Evolutionary conservation across 2,113 vertebrate species (phyloP).

Genomic region (Megaptera novaeangliae): DNA sequence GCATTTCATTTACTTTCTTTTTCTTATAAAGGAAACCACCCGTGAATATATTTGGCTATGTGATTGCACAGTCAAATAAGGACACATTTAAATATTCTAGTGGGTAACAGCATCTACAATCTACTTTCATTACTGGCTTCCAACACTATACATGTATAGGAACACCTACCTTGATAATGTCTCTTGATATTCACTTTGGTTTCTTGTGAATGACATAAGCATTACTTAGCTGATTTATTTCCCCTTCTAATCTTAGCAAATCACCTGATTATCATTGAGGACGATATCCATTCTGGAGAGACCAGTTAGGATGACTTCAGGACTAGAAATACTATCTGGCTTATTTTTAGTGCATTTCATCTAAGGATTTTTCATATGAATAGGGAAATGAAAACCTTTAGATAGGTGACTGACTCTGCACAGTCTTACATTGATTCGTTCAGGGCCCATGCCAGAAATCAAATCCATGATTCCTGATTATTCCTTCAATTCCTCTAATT

Average conservation of each 20-base stretch:
- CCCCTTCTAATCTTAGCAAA: constrained; percentile 34
- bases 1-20: constrained; percentile 48
- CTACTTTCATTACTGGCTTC: neutral
- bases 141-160: neutral
- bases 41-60: constrained; percentile 50
- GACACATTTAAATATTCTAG: constrained; percentile 54
- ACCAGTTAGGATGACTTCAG: constrained; percentile 38
- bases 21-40: constrained; percentile 40
- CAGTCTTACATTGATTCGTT: neutral
- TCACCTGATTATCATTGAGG: constrained; percentile 18
- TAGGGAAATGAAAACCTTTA: neutral
- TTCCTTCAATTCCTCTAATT: neutral
- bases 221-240: constrained; percentile 34
- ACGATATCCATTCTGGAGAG: neutral
- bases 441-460: neutral
- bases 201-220: constrained; percentile 39
- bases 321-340: constrained; percentile 37
- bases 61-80: constrained; percentile 55
- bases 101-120: neutral
- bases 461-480: neutral
- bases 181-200: neutral
- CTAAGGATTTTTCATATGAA: neutral
- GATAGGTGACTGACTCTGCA: neutral
- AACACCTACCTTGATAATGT: neutral
- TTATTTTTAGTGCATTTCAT: constrained; percentile 42